Conservation (phyloP, 2,113 vertebrate species). For the Athene noctua region DNA sequence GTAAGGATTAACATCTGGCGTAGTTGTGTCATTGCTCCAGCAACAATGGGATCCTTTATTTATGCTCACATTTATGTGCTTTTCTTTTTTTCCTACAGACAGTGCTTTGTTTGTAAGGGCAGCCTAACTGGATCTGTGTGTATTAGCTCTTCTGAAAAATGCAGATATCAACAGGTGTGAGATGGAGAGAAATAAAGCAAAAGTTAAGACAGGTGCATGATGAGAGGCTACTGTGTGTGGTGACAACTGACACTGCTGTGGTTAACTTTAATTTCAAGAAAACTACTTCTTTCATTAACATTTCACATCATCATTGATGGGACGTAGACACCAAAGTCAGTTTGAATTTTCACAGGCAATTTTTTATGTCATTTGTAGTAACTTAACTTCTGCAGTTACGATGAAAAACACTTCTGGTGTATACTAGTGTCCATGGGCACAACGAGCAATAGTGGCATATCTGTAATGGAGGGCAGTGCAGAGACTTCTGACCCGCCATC, state of each 20-base stretch:
- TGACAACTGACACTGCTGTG: fast-evolving
- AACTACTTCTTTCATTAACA: fast-evolving
- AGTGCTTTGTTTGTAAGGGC: background rate
- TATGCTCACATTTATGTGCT: fast-evolving
- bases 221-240: background rate
- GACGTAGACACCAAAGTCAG: background rate
- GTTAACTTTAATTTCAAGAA: background rate
- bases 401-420: background rate
- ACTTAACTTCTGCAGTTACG: background rate
- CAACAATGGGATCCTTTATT: constrained; percentile 18
- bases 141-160: background rate
- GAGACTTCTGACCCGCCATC: background rate
- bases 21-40: background rate
- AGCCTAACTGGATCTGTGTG: background rate
- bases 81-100: background rate
- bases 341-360: background rate
- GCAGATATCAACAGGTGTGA: background rate
- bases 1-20: background rate
- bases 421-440: fast-evolving
- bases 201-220: background rate
- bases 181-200: background rate
- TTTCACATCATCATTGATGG: background rate
- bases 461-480: background rate
- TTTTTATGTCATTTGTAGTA: fast-evolving
- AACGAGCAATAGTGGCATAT: fast-evolving